Evolutionary conservation across 2,113 vertebrate genomes (phyloP).

Genomic region (Cavia aperea): DNA sequence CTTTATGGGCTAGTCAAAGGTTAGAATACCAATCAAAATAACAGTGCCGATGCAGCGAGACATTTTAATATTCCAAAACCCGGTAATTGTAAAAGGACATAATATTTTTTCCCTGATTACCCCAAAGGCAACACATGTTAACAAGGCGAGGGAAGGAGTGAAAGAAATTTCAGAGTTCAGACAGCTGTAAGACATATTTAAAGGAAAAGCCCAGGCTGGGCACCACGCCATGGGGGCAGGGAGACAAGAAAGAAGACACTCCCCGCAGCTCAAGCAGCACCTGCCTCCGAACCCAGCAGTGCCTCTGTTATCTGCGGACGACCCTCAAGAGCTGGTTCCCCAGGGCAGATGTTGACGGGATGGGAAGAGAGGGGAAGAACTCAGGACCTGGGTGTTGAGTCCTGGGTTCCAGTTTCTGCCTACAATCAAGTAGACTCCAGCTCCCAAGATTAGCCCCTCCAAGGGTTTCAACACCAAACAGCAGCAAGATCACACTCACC

Average conservation of each 20-base stretch:
- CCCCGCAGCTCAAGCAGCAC: background rate
- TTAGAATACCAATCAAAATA: constrained; percentile 99
- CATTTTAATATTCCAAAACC: constrained; percentile 99
- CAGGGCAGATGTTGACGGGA: background rate
- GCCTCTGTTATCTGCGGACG: background rate
- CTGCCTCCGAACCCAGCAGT: background rate
- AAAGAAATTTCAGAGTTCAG: constrained; percentile 83
- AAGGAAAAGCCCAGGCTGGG: constrained; percentile 76
- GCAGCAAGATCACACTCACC: background rate
- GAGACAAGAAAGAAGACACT: constrained; percentile 44
- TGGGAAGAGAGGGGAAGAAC: background rate
- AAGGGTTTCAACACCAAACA: background rate
- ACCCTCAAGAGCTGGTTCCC: background rate
- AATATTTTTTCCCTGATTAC: constrained; percentile 92
- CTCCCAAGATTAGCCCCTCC: background rate
- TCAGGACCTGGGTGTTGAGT: background rate
- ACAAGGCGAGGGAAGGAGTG: constrained; percentile 83
- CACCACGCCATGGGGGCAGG: constrained; percentile 58
- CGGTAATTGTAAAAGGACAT: constrained; percentile 99
- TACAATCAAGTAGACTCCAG: background rate
- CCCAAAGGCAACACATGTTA: constrained; percentile 89
- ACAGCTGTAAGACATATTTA: constrained; percentile 83
- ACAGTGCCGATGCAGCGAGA: constrained; percentile 93
- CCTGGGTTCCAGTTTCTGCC: constrained; percentile 13
- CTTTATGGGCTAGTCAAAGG: constrained; percentile 97